Evolutionary conservation across 2,113 vertebrate genomes (phyloP), one percentile per base, ranked within the genome.

Genomic region (Diphyllodes magnificus): DNA sequence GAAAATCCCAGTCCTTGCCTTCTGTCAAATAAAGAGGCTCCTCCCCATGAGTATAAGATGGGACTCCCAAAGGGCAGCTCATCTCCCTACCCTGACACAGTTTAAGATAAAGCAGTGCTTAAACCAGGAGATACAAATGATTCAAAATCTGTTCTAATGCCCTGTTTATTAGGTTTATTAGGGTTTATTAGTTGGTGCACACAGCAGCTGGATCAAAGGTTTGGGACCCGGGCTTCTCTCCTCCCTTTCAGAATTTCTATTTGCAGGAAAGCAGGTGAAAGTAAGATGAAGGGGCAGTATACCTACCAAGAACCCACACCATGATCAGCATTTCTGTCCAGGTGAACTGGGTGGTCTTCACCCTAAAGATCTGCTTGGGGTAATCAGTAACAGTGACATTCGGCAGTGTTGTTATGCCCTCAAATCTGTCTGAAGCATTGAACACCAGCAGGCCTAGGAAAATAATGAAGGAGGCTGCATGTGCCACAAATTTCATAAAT

Each of bases 321-420:
- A 99, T 99, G 92, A 99, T 99, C n/a, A 99, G 94, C 97, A 99
- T 98, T 94, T 99, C 98, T 5, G 98, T 99, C 98, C 98, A 99
- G 15, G 98, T 98, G 96, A 99, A 98, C 91, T 98, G 98, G 15
- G 99, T 99, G 53, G 99, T 99, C 92, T 99, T 99, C 79, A 99
- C 98, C 92, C 99, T 97, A 97, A 99, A 99, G 94, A 99, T 98
- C 97, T 99, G 99, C 63, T 98, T 98, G 61, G 98, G 98, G 82
- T 99, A 98, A 95, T 99, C 99, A 5, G 96, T 98, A 30, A 99
- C 98, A 1, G 99, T 99, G 92, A 98, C 96, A 39, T 99, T 99
- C 0, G 99, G 99, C 89, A 98, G 93, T 0, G 98, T 98, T 23
- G 94, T 97, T 92, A 99, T 98, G 64, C 99, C 99, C 90, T 99